Conservation (phyloP, 2,113 vertebrate genomes). For the Sitta europaea region DNA sequence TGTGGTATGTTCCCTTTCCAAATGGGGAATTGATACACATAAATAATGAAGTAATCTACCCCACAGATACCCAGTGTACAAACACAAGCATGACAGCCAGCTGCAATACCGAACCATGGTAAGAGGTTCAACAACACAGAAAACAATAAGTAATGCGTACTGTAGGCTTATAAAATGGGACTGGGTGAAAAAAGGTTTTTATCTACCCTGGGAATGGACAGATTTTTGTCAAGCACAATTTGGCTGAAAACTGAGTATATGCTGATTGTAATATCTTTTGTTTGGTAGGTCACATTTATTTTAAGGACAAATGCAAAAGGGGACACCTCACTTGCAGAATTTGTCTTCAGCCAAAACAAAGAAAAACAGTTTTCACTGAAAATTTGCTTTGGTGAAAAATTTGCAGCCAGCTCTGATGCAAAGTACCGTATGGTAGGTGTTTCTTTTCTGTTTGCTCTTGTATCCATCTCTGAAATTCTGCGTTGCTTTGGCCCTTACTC, state of each 20-base stretch:
- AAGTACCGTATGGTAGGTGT: not conserved
- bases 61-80: constrained; percentile 31
- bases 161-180: constrained; percentile 22
- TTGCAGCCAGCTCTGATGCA: not conserved
- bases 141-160: constrained; percentile 58
- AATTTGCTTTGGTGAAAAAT: not conserved
- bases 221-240: constrained; percentile 1
- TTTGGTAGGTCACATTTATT: not conserved
- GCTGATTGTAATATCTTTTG: not conserved
- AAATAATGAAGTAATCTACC: constrained; percentile 24
- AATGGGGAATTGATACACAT: constrained; percentile 1
- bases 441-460: not conserved
- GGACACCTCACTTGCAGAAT: not conserved
- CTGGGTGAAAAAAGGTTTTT: not conserved
- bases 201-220: not conserved
- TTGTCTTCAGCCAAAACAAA: not conserved
- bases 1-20: not conserved
- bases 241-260: not conserved
- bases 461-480: not conserved
- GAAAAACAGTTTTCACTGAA: not conserved
- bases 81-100: constrained; percentile 13
- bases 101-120: not conserved
- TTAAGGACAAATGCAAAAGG: not conserved
- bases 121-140: constrained; percentile 36
- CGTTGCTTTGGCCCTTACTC: not conserved